Evolutionary conservation across 2,888 invertebrate genomes (phyloP).

Genomic region (Ichneumoninae sp.): DNA sequence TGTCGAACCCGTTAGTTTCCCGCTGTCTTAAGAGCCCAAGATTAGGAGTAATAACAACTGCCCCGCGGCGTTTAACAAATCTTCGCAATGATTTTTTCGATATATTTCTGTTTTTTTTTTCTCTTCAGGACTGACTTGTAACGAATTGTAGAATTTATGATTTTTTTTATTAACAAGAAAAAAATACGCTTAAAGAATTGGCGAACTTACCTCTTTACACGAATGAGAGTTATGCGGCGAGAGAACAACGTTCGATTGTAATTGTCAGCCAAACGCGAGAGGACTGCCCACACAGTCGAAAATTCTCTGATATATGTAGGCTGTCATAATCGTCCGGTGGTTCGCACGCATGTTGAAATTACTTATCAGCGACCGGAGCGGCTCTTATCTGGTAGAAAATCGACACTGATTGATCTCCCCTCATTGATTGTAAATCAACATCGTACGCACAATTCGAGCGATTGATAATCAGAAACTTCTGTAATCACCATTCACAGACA

Average conservation of each 20-base stretch:
- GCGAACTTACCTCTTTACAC: slow-evolving; percentile 20
- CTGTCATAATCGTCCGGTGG: background rate
- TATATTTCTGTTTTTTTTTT: background rate
- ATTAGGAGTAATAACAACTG: slow-evolving; percentile 17
- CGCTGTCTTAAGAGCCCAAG: background rate
- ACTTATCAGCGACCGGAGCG: slow-evolving; percentile 10
- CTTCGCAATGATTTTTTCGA: background rate
- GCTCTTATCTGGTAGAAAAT: slow-evolving; percentile 22
- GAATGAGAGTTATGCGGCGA: background rate
- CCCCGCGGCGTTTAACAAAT: background rate
- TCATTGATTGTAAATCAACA: background rate
- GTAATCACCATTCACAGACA: background rate
- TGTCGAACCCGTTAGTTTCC: slow-evolving; percentile 23
- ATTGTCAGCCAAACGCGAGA: slow-evolving; percentile 7
- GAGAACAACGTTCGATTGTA: background rate
- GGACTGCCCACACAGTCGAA: background rate
- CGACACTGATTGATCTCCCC: background rate
- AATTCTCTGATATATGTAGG: slow-evolving; percentile 28
- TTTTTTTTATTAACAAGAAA: background rate
- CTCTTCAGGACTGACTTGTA: background rate
- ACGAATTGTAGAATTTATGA: background rate
- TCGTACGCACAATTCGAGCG: background rate
- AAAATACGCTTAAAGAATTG: background rate
- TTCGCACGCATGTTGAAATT: background rate
- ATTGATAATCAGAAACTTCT: background rate